A percentile compares a stretch with the other conserved stretches of the same genome.
phyloP scores from a whole-genome alignment of 2,797 vertebrate genomes.

The Liasis olivaceus region DNA sequence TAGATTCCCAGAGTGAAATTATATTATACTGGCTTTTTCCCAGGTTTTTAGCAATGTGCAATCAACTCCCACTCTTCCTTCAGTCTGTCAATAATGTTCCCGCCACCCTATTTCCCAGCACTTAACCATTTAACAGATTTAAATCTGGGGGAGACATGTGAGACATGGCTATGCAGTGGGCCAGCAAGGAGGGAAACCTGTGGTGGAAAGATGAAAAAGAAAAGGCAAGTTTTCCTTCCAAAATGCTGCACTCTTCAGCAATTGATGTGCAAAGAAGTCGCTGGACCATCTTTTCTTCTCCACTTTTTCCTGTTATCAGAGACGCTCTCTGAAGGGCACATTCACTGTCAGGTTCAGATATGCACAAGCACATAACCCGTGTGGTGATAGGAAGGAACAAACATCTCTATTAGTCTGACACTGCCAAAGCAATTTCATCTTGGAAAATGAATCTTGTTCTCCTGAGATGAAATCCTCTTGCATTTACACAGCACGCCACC shows the following conservation, averaged over 20 bases:
- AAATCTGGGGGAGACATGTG: constrained; percentile 23
- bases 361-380: neutral
- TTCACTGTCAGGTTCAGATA: neutral
- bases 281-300: neutral
- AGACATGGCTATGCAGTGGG: constrained; percentile 24
- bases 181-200: constrained; percentile 34
- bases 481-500: constrained; percentile 6
- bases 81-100: constrained; percentile 66
- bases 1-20: constrained; percentile 73
- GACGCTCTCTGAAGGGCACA: accelerated
- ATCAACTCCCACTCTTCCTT: constrained; percentile 73
- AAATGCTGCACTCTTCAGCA: neutral
- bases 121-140: constrained; percentile 49
- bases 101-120: constrained; percentile 40
- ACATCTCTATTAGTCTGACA: neutral
- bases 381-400: neutral
- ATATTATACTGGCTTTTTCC: constrained; percentile 73
- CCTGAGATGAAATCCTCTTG: constrained; percentile 22
- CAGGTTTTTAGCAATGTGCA: constrained; percentile 69
- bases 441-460: constrained; percentile 10
- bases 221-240: neutral
- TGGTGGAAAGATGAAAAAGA: constrained; percentile 13
- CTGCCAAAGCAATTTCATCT: constrained; percentile 12
- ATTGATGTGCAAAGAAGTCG: accelerated
- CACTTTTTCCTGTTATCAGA: accelerated